Percentiles rank a stretch among this genome's conserved stretches.
phyloP scores from a whole-genome alignment of 2,888 invertebrate species.

The Andrena minutula region DNA sequence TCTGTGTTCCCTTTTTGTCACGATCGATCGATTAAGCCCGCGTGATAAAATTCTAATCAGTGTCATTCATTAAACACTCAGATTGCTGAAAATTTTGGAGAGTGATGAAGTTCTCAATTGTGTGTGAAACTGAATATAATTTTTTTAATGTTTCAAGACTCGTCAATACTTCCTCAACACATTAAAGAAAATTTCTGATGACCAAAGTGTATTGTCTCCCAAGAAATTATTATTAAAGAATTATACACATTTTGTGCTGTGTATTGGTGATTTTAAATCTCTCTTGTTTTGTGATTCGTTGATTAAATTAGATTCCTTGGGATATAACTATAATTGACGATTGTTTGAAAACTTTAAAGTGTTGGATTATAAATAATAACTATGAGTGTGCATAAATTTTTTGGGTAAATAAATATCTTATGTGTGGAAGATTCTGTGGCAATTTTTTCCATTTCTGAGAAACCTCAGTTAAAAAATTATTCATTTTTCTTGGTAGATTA shows the following conservation, averaged over 20 bases:
- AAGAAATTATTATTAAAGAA: not conserved
- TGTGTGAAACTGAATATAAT: not conserved
- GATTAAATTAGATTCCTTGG: no score
- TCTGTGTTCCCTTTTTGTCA: not conserved
- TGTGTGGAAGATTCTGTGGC: not conserved
- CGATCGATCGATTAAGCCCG: slow-evolving; percentile 20
- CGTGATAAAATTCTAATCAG: slow-evolving; percentile 6
- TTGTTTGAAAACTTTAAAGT: not conserved
- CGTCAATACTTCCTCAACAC: not conserved
- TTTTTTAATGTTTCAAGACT: not conserved
- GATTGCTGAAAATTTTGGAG: not conserved
- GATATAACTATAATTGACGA: not conserved
- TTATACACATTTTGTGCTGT: not conserved
- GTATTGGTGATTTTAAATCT: not conserved
- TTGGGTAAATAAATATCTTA: not conserved
- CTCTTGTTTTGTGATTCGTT: no score
- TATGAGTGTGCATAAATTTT: not conserved
- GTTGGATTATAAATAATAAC: not conserved
- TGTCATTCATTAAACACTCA: not conserved
- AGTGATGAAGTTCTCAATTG: not conserved
- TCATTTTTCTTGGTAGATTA: not conserved
- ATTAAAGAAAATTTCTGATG: not conserved
- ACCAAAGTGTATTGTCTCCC: not conserved
- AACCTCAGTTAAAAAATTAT: not conserved
- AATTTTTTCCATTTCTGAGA: not conserved